Conservation (phyloP, 2,888 invertebrate species). For the Drosophila borborema region DNA sequence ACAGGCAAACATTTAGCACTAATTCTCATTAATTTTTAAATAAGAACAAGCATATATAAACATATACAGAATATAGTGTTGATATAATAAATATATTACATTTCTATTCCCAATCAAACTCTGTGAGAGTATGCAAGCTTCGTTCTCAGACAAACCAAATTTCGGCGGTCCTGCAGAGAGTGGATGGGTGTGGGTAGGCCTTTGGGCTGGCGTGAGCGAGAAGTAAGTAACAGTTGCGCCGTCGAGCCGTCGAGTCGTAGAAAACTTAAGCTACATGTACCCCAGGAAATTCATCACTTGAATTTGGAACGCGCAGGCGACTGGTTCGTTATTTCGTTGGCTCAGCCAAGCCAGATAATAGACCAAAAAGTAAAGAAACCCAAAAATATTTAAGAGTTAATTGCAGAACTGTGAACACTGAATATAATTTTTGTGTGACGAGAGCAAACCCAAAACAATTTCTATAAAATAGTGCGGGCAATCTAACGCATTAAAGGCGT, state of each 20-base stretch:
- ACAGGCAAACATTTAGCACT: too few relatives aligned
- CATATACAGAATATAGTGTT: too few relatives aligned
- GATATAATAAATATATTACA: too few relatives aligned
- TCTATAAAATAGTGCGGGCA: slow-evolving; percentile 50
- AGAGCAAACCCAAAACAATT: neutral
- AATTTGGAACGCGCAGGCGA: slow-evolving; percentile 81
- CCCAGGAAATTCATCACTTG: slow-evolving; percentile 83
- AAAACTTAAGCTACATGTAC: slow-evolving; percentile 83
- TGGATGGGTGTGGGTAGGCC: slow-evolving; percentile 22
- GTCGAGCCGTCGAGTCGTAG: slow-evolving; percentile 38
- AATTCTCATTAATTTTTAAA: too few relatives aligned
- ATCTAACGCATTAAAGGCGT: slow-evolving; percentile 7
- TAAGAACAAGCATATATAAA: too few relatives aligned
- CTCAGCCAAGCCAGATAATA: slow-evolving; percentile 15
- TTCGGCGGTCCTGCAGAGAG: slow-evolving; percentile 28
- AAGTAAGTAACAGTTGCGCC: slow-evolving; percentile 54
- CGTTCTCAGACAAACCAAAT: slow-evolving; percentile 1
- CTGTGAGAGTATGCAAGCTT: slow-evolving; percentile 41
- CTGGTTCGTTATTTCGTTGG: slow-evolving; percentile 66
- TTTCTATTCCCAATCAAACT: neutral
- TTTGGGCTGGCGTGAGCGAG: slow-evolving; percentile 53
- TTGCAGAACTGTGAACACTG: slow-evolving; percentile 4
- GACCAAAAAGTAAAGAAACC: neutral
- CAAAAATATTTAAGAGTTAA: slow-evolving; percentile 1
- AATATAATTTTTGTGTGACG: neutral